These are phyloP conservation scores for Lordiphosa collinella DNA, from an alignment of 1,140 invertebrate genomes.

Conservation along the genomic window DNA sequence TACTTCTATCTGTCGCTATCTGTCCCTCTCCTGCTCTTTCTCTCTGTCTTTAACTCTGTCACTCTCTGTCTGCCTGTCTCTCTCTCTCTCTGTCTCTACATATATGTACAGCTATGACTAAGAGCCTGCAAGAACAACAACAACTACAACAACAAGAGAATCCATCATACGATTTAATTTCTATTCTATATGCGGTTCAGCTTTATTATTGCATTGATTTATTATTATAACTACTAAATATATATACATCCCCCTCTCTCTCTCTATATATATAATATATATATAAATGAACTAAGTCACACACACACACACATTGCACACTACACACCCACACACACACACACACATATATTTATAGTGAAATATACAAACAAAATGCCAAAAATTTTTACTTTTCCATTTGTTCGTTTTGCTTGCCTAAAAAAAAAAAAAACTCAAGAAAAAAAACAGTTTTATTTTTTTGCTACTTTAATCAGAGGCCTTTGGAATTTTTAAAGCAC, in stretches of 20 bases:
- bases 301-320: background rate
- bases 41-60: slow-evolving; percentile 13
- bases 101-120: too few relatives aligned
- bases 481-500: slow-evolving; percentile 16
- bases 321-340: slow-evolving; percentile 7
- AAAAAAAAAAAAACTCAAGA: slow-evolving; percentile 14
- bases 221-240: slow-evolving; percentile 52
- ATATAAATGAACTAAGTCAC: slow-evolving; percentile 30
- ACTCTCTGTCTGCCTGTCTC: background rate
- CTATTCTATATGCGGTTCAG: slow-evolving; percentile 80
- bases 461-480: slow-evolving; percentile 32
- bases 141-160: slow-evolving; percentile 15
- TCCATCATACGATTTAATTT: slow-evolving; percentile 80
- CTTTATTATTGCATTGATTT: slow-evolving; percentile 79
- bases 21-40: background rate
- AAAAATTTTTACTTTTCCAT: slow-evolving; percentile 30
- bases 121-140: slow-evolving; percentile 4
- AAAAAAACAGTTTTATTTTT: too few relatives aligned
- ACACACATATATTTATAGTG: slow-evolving; percentile 9
- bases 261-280: slow-evolving; percentile 34
- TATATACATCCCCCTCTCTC: too few relatives aligned
- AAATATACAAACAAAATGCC: slow-evolving; percentile 3
- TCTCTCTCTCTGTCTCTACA: too few relatives aligned
- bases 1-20: slow-evolving; percentile 14
- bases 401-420: slow-evolving; percentile 19